Conservation (phyloP, 2,888 invertebrate species). For the Scrobipalpa atriplicella region DNA sequence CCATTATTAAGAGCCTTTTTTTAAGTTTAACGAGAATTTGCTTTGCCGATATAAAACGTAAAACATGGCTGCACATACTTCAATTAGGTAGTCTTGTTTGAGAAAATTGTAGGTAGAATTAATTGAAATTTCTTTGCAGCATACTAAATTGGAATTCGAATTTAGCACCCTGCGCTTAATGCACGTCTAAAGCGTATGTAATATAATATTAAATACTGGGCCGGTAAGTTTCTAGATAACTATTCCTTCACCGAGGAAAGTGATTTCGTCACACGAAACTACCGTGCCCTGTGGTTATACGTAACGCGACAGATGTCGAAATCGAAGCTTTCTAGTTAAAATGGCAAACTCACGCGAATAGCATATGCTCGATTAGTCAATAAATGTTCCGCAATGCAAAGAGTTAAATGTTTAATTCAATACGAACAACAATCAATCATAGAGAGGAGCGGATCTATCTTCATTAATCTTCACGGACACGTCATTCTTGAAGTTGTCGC, state of each 20-base stretch:
- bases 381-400: not conserved
- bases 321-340: slow-evolving; percentile 14
- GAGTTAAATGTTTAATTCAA: not conserved
- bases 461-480: slow-evolving; percentile 3
- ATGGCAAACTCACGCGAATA: not conserved
- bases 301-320: slow-evolving; percentile 19
- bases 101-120: not conserved
- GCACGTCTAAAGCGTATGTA: not conserved
- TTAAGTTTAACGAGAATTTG: not conserved
- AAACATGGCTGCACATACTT: not conserved
- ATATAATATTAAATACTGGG: not conserved
- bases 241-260: slow-evolving; percentile 5
- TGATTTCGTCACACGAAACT: slow-evolving; percentile 12
- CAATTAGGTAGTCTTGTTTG: slow-evolving; percentile 14
- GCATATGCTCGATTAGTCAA: slow-evolving; percentile 1
- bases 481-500: slow-evolving; percentile 9
- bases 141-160: not conserved
- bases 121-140: not conserved
- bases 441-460: not conserved
- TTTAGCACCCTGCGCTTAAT: not conserved
- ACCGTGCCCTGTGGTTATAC: not conserved
- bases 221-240: not conserved
- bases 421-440: slow-evolving; percentile 13
- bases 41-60: slow-evolving; percentile 13
- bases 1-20: too few relatives aligned